These are phyloP conservation scores for Sciurus vulgaris DNA, from an alignment of 2,797 vertebrate genomes.

Conservation along the genomic window DNA sequence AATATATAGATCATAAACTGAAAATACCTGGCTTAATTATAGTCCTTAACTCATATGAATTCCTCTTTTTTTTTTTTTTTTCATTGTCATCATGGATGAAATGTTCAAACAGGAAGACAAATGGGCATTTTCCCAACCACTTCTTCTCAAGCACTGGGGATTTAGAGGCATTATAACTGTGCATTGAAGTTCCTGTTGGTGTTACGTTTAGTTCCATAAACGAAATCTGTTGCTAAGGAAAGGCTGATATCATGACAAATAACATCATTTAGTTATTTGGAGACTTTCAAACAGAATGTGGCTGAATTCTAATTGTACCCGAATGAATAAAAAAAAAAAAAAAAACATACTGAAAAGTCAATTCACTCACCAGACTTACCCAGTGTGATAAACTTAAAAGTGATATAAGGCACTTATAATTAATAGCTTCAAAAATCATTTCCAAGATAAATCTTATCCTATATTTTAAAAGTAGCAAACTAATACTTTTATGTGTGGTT, in stretches of 20 bases:
- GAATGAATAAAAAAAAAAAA: constrained; percentile 50
- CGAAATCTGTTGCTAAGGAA: constrained; percentile 26
- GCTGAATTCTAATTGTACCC: not conserved
- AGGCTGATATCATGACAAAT: not conserved
- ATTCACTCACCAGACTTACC: not conserved
- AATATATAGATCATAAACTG: not conserved
- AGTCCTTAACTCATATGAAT: not conserved
- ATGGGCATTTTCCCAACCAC: not conserved
- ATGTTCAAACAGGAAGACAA: not conserved
- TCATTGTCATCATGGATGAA: not conserved
- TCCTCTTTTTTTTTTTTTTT: not conserved
- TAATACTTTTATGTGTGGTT: constrained; percentile 8
- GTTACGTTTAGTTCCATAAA: not conserved
- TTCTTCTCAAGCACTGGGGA: not conserved
- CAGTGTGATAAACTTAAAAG: constrained; percentile 33
- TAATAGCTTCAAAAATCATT: constrained; percentile 31
- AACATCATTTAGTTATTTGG: not conserved
- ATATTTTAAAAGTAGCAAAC: constrained; percentile 19
- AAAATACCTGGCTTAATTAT: not conserved
- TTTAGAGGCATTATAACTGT: not conserved
- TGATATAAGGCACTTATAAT: not conserved
- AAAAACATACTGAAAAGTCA: not conserved
- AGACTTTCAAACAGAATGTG: not conserved
- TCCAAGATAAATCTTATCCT: not conserved
- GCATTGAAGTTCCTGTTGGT: not conserved